These are phyloP conservation scores for Rhizomys pruinosus DNA, from an alignment of 2,113 vertebrate species.

Conservation along the genomic window DNA sequence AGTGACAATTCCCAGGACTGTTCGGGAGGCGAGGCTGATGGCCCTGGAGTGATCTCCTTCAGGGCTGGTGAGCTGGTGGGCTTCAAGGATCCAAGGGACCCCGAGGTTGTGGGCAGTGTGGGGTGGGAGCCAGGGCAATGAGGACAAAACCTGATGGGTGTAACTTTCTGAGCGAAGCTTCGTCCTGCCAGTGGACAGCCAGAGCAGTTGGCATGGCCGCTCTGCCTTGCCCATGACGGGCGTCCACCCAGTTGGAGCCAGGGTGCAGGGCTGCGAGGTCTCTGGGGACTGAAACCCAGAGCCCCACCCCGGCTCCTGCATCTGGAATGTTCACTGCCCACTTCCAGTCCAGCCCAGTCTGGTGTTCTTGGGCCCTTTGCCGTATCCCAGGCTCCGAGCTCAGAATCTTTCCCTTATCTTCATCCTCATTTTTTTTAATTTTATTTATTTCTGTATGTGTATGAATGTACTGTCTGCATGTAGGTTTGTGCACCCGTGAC, in stretches of 20 bases:
- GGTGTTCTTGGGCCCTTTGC: background rate
- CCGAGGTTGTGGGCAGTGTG: background rate
- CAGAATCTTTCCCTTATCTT: background rate
- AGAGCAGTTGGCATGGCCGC: rapidly evolving
- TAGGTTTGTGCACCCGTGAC: too few relatives aligned
- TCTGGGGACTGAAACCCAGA: background rate
- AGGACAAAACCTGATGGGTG: rapidly evolving
- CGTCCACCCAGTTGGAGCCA: rapidly evolving
- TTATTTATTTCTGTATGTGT: too few relatives aligned
- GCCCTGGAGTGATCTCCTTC: rapidly evolving
- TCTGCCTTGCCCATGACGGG: background rate
- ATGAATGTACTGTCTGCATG: too few relatives aligned
- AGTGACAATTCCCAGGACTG: background rate
- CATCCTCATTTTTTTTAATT: too few relatives aligned
- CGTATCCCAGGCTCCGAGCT: background rate
- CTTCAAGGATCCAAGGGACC: background rate
- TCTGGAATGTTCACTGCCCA: too few relatives aligned
- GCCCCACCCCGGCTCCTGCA: background rate
- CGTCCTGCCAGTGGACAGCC: background rate
- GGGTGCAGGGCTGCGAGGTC: background rate
- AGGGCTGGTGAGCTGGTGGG: too few relatives aligned
- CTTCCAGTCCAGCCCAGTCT: background rate
- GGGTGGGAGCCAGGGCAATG: rapidly evolving
- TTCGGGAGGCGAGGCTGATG: background rate
- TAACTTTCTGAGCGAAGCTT: background rate